These are phyloP conservation scores for Papilio polytes DNA, from an alignment of 1,140 invertebrate genomes.

Conservation along the genomic window DNA sequence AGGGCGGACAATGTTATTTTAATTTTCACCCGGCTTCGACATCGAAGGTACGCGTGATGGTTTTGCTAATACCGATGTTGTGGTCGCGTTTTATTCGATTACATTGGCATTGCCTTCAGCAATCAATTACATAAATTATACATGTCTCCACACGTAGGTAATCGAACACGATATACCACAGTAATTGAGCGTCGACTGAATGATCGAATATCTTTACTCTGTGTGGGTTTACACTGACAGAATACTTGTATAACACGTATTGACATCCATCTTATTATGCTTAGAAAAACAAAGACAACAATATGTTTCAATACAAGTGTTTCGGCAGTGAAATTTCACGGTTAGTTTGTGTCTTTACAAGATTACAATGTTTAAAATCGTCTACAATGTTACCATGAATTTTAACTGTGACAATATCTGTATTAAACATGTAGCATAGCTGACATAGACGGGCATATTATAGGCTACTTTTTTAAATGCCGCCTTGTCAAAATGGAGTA, in stretches of 20 bases:
- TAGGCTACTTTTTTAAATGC: no score
- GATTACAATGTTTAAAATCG: not conserved
- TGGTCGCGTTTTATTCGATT: slow-evolving; percentile 25
- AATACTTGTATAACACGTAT: not conserved
- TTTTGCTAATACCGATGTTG: slow-evolving; percentile 8
- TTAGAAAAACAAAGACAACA: not conserved
- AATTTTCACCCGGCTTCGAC: slow-evolving; percentile 23
- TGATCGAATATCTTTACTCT: not conserved
- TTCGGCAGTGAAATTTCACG: not conserved
- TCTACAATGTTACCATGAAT: not conserved
- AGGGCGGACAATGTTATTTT: slow-evolving; percentile 25
- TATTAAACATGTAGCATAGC: not conserved
- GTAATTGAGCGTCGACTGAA: slow-evolving; percentile 1
- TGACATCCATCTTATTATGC: not conserved
- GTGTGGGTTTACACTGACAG: not conserved
- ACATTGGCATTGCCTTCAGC: slow-evolving; percentile 21
- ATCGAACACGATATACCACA: not conserved
- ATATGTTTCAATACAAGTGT: slow-evolving; percentile 4
- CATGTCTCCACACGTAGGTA: not conserved
- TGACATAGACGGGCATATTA: no score
- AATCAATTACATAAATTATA: slow-evolving; percentile 15
- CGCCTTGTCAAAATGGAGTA: no score
- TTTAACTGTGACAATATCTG: not conserved
- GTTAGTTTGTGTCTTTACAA: not conserved
- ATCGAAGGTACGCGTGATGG: slow-evolving; percentile 13